Evolutionary conservation across 2,888 invertebrate genomes (phyloP), one percentile per base, ranked within the genome.

Genomic region (Dicyrtoma fusca): DNA sequence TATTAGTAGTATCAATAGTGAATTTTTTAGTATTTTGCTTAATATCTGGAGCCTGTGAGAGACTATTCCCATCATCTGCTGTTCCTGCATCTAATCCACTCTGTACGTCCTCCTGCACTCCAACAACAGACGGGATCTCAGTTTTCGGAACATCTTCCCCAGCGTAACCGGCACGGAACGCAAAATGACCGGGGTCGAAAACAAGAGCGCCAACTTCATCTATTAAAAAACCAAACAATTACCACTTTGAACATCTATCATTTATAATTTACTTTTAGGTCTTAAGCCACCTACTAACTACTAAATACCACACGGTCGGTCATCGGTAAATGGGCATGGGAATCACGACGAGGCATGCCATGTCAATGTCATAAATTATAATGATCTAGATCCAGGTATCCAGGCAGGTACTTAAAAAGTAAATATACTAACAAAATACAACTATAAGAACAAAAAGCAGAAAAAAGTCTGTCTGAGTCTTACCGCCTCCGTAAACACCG

Each of bases 111-210:
- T 94, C 93, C 82, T 88, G 87, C 8, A 95, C 89, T 0, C 97
- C 97, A 42, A 96, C 91, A 17, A 34, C 34, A 0, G 95, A 91
- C 0, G 97, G 97, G 72, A 97, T 95, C 87, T 98, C 97, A 1
- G 95, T 95, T 86, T 98, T 99, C 1, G 99, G 99, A n/a, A 95
- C 94, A 83, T 99, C 99, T 84, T 99, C 99, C 82, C 97, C 96
- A 10, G 96, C 96, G 86, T 94, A 97, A 69, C 96, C 97, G 63
- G 94, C 94, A 72, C 96, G 87, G 69, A 96, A 85, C 0, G 94
- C 92, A 84, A 92, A 92, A 81, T 94, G 93, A 0, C 95, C 99
- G 10, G 97, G 91, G 84, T 99, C 99, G 82, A 99, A 97, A 44
- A 99, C 99, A 77, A 99, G 84, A 0, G 98, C 98, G 11, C 98